phyloP scores from a whole-genome alignment of 2,888 invertebrate species.

The Ethmia dodecea region DNA sequence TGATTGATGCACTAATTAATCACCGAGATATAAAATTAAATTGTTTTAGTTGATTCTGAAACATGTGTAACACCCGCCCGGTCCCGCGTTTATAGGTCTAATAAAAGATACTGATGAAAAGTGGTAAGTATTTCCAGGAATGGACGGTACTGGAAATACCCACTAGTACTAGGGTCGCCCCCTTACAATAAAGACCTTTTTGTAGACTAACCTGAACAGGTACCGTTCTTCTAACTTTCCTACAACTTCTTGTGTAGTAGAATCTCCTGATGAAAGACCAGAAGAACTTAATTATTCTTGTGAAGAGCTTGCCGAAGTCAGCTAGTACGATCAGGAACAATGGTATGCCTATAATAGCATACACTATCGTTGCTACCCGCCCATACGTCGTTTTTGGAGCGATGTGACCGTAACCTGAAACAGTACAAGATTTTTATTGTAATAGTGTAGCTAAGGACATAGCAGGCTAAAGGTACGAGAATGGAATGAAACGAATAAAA shows the following conservation, averaged over 20 bases:
- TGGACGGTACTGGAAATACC: too few relatives aligned
- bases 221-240: slow-evolving; percentile 84
- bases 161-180: too few relatives aligned
- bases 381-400: slow-evolving; percentile 93
- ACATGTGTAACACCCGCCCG: too few relatives aligned
- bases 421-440: not conserved
- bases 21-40: too few relatives aligned
- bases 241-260: slow-evolving; percentile 92
- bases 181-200: too few relatives aligned
- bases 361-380: slow-evolving; percentile 91
- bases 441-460: too few relatives aligned
- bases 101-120: too few relatives aligned
- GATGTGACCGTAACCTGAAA: slow-evolving; percentile 96
- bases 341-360: slow-evolving; percentile 97
- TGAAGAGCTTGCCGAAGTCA: slow-evolving; percentile 96
- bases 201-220: slow-evolving; percentile 85
- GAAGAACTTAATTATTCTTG: slow-evolving; percentile 91
- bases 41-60: too few relatives aligned
- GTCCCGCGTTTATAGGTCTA: too few relatives aligned
- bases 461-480: too few relatives aligned
- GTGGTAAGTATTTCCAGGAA: too few relatives aligned
- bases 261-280: slow-evolving; percentile 91
- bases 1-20: too few relatives aligned
- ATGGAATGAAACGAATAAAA: not conserved
- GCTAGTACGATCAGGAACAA: slow-evolving; percentile 95